phyloP scores from a whole-genome alignment of 2,888 invertebrate species.

The Dioctria rufipes region DNA sequence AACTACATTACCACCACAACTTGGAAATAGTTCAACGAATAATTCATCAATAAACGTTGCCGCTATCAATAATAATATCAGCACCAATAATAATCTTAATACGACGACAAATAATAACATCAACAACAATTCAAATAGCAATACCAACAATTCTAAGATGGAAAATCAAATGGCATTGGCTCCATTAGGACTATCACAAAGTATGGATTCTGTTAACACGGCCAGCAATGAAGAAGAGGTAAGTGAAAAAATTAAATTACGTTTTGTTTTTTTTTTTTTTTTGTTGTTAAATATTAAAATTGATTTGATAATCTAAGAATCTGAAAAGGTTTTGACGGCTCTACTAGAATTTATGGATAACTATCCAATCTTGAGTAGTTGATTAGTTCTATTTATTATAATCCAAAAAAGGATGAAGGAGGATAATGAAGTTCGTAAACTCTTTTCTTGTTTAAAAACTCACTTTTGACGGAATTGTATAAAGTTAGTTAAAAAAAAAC shows the following conservation, averaged over 20 bases:
- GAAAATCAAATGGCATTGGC: constrained; percentile 75
- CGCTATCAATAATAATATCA: constrained; percentile 61
- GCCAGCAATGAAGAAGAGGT: constrained; percentile 98
- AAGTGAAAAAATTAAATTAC: constrained; percentile 66
- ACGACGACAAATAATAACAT: constrained; percentile 42
- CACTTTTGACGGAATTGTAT: no score
- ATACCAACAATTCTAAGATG: constrained; percentile 67
- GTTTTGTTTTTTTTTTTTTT: no score
- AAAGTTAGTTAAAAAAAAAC: no score
- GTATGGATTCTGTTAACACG: constrained; percentile 98
- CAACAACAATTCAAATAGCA: constrained; percentile 61
- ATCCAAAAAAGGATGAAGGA: no score
- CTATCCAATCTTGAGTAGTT: no score
- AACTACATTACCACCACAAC: constrained; percentile 64
- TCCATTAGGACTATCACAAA: constrained; percentile 89
- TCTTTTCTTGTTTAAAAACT: no score
- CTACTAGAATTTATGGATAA: no score
- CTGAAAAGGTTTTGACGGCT: no score
- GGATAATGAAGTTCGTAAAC: no score
- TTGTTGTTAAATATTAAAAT: no score
- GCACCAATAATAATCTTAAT: constrained; percentile 11
- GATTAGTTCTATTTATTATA: no score
- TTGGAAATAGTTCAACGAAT: constrained; percentile 51
- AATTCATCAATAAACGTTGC: constrained; percentile 58
- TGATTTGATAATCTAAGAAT: no score